These are phyloP conservation scores for Pangasius sanitwongsei DNA, from an alignment of 2,797 vertebrate genomes.

Conservation along the genomic window DNA sequence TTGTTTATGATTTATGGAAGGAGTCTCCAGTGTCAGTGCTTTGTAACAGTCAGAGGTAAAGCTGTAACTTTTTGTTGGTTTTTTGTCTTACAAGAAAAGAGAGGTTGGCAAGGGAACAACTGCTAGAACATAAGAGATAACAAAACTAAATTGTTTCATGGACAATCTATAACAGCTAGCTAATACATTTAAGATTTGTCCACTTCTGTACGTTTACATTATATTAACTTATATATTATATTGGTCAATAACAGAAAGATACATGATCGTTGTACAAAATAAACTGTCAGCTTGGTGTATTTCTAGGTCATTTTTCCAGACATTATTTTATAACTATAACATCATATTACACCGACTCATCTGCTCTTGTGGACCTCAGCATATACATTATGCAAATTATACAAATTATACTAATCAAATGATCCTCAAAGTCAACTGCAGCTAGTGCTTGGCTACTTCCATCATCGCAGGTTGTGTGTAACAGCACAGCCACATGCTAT, in stretches of 20 bases:
- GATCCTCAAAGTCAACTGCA: not conserved
- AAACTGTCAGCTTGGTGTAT: not conserved
- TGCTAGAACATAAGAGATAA: too few relatives aligned
- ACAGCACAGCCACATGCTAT: not conserved
- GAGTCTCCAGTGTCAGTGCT: too few relatives aligned
- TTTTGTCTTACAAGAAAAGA: too few relatives aligned
- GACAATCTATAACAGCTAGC: too few relatives aligned
- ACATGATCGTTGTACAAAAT: not conserved
- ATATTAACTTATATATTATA: not conserved
- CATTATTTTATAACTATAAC: not conserved
- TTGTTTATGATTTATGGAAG: too few relatives aligned
- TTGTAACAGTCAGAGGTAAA: too few relatives aligned
- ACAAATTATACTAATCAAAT: not conserved
- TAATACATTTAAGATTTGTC: not conserved
- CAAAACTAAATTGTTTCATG: too few relatives aligned
- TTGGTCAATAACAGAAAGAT: not conserved
- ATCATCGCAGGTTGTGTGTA: not conserved
- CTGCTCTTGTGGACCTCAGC: not conserved
- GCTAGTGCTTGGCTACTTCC: not conserved
- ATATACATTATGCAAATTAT: slow-evolving; percentile 15
- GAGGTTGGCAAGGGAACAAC: too few relatives aligned
- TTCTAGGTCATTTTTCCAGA: not conserved
- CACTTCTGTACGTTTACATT: not conserved
- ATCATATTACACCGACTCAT: not conserved
- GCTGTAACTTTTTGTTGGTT: too few relatives aligned